phyloP scores from a whole-genome alignment of 30 jellyfish, hydroid and myxozoan species.

The Aurelia sp. region DNA sequence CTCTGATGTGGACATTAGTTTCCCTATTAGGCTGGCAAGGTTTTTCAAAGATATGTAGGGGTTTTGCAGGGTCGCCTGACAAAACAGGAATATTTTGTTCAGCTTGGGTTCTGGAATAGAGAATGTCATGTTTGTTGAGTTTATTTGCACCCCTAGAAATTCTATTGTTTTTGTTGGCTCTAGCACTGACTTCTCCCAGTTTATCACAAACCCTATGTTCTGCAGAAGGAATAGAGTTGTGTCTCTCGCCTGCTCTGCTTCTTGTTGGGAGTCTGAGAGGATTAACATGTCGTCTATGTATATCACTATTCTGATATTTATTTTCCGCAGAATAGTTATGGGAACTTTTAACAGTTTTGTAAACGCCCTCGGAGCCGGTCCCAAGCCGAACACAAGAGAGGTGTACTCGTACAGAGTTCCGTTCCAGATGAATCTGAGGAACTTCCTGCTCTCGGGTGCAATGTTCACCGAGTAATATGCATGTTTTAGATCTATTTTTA shows the following conservation, averaged over 20 bases:
- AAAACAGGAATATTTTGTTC: not conserved
- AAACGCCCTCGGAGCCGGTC: not conserved
- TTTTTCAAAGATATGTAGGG: conserved; percentile 12
- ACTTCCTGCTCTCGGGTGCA: not conserved
- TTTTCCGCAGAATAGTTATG: not conserved
- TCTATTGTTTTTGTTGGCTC: conserved; percentile 22
- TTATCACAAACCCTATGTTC: not conserved
- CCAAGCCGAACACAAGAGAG: not conserved
- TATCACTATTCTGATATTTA: conserved; percentile 10
- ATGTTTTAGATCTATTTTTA: not conserved
- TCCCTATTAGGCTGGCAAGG: conserved; percentile 38
- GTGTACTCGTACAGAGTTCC: not conserved
- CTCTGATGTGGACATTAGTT: conserved; percentile 44
- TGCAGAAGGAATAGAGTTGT: not conserved
- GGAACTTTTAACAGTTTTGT: not conserved
- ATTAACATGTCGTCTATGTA: conserved; percentile 61
- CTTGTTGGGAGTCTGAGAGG: not conserved
- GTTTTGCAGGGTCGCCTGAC: conserved; percentile 43
- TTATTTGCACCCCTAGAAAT: conserved; percentile 23
- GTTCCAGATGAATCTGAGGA: not conserved
- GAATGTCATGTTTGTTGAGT: conserved; percentile 8
- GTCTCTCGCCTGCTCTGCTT: conserved; percentile 2
- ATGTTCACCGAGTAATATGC: not conserved
- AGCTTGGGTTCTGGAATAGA: not conserved
- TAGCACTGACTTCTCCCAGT: not conserved